Evolutionary conservation across 2,797 vertebrate species (phyloP), one percentile per base, ranked within the genome.

Genomic region (Pseudomugil tenellus): DNA sequence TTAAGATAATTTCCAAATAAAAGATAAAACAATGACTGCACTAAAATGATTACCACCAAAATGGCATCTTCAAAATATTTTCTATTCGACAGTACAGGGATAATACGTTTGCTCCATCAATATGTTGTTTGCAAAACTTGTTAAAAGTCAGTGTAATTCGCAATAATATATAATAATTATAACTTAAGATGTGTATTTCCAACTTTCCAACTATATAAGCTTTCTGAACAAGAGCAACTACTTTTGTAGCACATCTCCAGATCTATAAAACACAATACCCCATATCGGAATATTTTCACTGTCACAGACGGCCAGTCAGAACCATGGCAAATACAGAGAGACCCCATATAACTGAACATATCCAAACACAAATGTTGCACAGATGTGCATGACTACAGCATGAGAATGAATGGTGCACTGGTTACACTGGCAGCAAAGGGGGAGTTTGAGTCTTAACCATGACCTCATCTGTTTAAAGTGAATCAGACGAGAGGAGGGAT

Each of bases 401-500:
- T 76, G 83, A 86, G 70, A 80, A 76, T 73, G 76, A 84, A 84
- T 85, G 83, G 80, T 81, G 71, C 66, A 51, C 68, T 17, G 79
- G 79, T 72, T 85, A 82, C 88, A 87, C 84, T 81, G 86, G 86
- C 87, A 89, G 78, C 74, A 67, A 68, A 39, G 73, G 58, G 76
- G n/a, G n/a, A 87, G 75, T 73, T 88, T 77, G 66, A 87, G 79
- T 84, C 76, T 85, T 77, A 83, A 80, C 86, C 73, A 90, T 96
- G 94, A 95, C 92, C 89, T 96, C 94, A 95, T 96, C 79, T 96
- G 94, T 94, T 95, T 94, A 89, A 88, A 95, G 80, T 94, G 91
- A 80, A 77, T 72, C 8, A 65, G 78, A 87, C 67, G 80, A 85
- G 76, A 64, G 74, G 80, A 79, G 58, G 84, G 66, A 81, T 79